A percentile compares a stretch with the other conserved stretches of the same genome.
Evolutionary conservation across 30 jellyfish, hydroid and myxozoan genomes (phyloP).

Genomic region (Morbakka virulenta): DNA sequence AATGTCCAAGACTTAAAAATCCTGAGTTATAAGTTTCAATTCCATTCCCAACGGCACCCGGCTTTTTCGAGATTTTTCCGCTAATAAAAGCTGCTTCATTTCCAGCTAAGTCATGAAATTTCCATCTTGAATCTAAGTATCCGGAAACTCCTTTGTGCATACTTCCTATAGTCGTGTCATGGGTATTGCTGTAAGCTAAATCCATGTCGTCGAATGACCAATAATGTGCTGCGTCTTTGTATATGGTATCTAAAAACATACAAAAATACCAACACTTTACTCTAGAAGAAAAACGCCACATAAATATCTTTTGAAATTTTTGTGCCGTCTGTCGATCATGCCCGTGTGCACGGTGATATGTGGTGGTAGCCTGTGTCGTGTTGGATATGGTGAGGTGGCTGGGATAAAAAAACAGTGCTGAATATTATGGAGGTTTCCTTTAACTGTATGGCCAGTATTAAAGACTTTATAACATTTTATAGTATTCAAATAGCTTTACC

Average conservation of each 20-base stretch:
- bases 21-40: background rate
- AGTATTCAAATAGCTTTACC: no score
- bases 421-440: no score
- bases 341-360: no score
- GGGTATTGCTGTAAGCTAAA: background rate
- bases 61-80: background rate
- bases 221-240: slow-evolving; percentile 4
- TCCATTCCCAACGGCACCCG: background rate
- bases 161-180: background rate
- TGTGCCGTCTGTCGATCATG: no score
- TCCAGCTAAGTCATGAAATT: background rate
- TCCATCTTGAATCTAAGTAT: background rate
- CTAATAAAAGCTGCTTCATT: background rate
- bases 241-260: background rate
- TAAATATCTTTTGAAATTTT: no score
- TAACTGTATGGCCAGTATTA: no score
- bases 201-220: background rate
- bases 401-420: no score
- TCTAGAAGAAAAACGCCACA: no score
- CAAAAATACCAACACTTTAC: background rate
- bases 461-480: no score
- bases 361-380: no score
- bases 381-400: no score
- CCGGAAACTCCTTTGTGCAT: background rate
- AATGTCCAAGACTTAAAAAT: background rate